Evolutionary conservation across 2,888 invertebrate species (phyloP).

Genomic region (Eustalomyia histrio): DNA sequence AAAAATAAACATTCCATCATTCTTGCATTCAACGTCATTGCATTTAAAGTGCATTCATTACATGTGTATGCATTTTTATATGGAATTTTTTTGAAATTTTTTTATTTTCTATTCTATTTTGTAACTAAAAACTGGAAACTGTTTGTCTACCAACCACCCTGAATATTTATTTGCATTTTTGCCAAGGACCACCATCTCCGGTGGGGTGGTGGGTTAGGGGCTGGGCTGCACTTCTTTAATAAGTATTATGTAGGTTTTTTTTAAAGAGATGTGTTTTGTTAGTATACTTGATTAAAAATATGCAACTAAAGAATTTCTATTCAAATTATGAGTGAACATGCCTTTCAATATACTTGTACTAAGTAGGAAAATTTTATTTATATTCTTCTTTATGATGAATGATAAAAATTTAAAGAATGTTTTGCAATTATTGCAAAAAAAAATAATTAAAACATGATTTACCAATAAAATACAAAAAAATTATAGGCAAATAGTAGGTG

Average conservation of each 20-base stretch:
- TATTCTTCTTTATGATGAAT: not conserved
- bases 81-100: not conserved
- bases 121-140: constrained; percentile 19
- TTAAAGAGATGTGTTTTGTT: constrained; percentile 42
- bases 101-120: constrained; percentile 1
- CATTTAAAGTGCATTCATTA: constrained; percentile 58
- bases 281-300: constrained; percentile 10
- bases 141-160: constrained; percentile 47
- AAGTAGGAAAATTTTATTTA: not conserved
- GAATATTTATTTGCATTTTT: constrained; percentile 44
- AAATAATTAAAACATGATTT: too few species aligned
- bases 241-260: constrained; percentile 32
- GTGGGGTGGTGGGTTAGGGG: not conserved
- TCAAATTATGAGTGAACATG: constrained; percentile 44
- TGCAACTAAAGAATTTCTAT: constrained; percentile 19
- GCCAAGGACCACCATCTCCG: constrained; percentile 9
- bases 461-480: too few species aligned
- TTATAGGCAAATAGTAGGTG: too few species aligned
- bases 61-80: constrained; percentile 53
- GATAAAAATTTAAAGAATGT: too few species aligned
- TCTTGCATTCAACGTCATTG: constrained; percentile 48
- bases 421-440: too few species aligned
- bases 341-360: not conserved
- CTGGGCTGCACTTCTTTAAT: constrained; percentile 20
- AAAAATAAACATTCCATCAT: constrained; percentile 33